These are phyloP conservation scores for Neolamprologus ventralis DNA, from an alignment of 2,113 vertebrate genomes.

Conservation along the genomic window DNA sequence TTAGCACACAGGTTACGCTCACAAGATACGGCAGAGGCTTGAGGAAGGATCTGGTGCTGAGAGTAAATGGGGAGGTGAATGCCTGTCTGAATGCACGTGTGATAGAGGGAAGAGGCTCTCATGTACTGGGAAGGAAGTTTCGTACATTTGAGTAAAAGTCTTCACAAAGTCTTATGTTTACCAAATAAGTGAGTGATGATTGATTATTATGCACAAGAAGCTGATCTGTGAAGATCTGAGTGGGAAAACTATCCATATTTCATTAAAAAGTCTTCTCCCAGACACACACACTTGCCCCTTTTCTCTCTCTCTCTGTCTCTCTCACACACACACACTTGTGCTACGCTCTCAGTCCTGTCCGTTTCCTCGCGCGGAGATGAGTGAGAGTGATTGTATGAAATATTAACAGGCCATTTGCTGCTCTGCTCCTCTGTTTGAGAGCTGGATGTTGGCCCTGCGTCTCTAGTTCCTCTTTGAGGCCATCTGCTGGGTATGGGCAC, in stretches of 20 bases:
- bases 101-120: not conserved
- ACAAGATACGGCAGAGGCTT: slow-evolving; percentile 38
- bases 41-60: slow-evolving; percentile 44
- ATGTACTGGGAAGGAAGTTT: not conserved
- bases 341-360: slow-evolving; percentile 34
- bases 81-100: not conserved
- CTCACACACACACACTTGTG: not conserved
- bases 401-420: slow-evolving; percentile 72
- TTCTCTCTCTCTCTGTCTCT: not conserved
- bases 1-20: slow-evolving; percentile 55
- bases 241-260: slow-evolving; percentile 46
- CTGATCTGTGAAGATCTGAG: slow-evolving; percentile 58
- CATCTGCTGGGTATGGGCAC: slow-evolving; percentile 68
- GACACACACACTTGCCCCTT: slow-evolving; percentile 7
- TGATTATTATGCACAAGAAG: slow-evolving; percentile 26
- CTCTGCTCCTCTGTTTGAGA: slow-evolving; percentile 66
- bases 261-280: slow-evolving; percentile 51
- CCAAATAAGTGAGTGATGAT: not conserved
- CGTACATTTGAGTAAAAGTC: not conserved
- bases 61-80: slow-evolving; percentile 29
- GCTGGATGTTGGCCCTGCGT: slow-evolving; percentile 61
- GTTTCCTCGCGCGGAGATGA: slow-evolving; percentile 54
- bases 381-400: slow-evolving; percentile 68
- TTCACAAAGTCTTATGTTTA: not conserved
- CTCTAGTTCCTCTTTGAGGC: slow-evolving; percentile 69